phyloP scores from a whole-genome alignment of 2,113 vertebrate genomes.

The Bos taurus region ARS-UCD2.0 NC_037345.1:18458501-18459000 shows the following conservation, averaged over 20 bases:
- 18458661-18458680: not conserved
- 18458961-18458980: not conserved
- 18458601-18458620: not conserved
- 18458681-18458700: not conserved
- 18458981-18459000: not conserved
- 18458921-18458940: not conserved
- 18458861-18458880: not conserved
- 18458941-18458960: not conserved
- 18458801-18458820: not conserved
- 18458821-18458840: not conserved
- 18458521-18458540: not conserved
- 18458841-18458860: not conserved
- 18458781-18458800: not conserved
- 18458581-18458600: not conserved
- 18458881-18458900: not conserved
- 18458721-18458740: not conserved
- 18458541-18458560: not conserved
- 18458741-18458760: not conserved
- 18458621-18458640: not conserved
- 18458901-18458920: not conserved
- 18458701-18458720: not conserved
- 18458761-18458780: not conserved
- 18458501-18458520: not conserved
- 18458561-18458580: not conserved
- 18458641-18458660: not conserved